Base-by-base conservation (phyloP, 2,888 invertebrate species). In the Rhingia rostrata region DNA sequence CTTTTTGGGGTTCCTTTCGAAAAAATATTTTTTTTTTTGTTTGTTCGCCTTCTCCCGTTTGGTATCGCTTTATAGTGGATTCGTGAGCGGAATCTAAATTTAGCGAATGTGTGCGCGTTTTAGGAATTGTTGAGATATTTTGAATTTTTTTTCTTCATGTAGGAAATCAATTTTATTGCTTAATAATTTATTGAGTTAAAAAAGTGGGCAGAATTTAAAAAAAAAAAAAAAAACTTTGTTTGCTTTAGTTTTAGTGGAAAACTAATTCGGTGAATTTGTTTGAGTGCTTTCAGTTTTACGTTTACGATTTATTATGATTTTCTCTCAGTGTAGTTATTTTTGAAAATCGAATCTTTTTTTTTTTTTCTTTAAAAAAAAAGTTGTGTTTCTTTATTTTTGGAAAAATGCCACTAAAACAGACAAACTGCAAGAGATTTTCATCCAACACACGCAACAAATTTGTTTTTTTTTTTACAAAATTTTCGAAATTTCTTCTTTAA, bases 21-120 rank as follows among this genome's bases (percentile, higher is more conserved):
- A 61, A 64, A 84, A 39, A 49, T 10, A 35, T 35, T 64, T 35
- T 10, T 35, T 39, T 37, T 47, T 49, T 41, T 39, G 41, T 69
- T 22, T 49, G 30, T 54, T 54, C 32, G 37, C 5, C 51, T 67
- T 58, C 39, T 70, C 7, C 10, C 22, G 6, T 54, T 54, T 43
- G 53, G 53, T 56, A 35, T 45, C n/a, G 12, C 33, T 70, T 49
- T 22, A 60, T 58, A 47, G 56, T 60, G 47, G 75, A 74, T 75
- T 75, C 84, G 84, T 80, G 84, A 74, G 69, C 74, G 73, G 75
- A 80, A 54, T 84, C 84, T 84, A 84, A 84, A 70, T 70, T 80
- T 80, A 80, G 58, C 45, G 47, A 41, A 32, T 81, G 75, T 56
- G 63, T 82, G 75, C 67, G 61, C 35, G 49, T 63, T 69, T 69